phyloP scores from a whole-genome alignment of 2,113 vertebrate species.

The Paracanthobrama guichenoti region DNA sequence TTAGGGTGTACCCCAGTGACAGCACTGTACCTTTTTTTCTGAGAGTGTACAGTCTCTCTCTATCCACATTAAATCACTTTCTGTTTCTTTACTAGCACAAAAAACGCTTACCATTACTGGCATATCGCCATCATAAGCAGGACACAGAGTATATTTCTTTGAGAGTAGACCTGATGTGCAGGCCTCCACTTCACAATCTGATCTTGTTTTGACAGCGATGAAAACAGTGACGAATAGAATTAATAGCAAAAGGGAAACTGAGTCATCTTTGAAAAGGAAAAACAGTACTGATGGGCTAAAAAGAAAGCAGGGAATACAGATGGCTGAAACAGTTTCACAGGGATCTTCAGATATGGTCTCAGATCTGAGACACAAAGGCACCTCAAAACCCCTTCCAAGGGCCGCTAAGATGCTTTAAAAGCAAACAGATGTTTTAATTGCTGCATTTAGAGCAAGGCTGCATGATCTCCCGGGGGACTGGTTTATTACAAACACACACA shows the following conservation, averaged over 20 bases:
- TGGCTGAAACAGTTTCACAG: background rate
- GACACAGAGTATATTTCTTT: constrained; percentile 27
- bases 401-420: background rate
- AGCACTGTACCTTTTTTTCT: too few species aligned
- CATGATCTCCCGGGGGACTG: background rate
- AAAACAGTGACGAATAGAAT: background rate
- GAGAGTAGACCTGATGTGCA: constrained; percentile 4
- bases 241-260: background rate
- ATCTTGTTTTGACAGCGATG: constrained; percentile 23
- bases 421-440: background rate
- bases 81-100: background rate
- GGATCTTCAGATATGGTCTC: background rate
- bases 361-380: background rate
- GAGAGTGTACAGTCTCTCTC: background rate
- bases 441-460: background rate
- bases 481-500: background rate
- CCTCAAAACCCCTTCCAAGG: background rate
- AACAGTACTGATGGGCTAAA: background rate
- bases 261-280: background rate
- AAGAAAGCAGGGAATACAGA: background rate
- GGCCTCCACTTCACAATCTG: background rate
- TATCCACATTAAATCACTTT: background rate
- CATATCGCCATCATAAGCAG: constrained; percentile 28
- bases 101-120: background rate
- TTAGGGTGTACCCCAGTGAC: too few species aligned